These are phyloP conservation scores for Malurus splendens DNA, from an alignment of 2,797 vertebrate genomes.

Conservation along the genomic window DNA sequence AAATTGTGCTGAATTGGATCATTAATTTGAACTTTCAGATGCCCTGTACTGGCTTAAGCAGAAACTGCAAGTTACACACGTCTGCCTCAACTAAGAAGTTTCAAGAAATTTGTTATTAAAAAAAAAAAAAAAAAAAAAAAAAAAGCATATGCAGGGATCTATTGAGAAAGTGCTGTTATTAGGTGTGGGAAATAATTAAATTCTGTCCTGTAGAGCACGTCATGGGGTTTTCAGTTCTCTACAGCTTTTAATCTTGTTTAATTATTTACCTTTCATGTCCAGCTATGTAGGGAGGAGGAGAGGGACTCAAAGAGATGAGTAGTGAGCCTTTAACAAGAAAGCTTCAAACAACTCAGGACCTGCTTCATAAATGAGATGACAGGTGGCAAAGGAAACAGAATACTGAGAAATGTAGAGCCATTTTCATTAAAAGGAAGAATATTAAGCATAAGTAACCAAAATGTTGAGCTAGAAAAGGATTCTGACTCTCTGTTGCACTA, in stretches of 20 bases:
- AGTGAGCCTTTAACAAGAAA: not conserved
- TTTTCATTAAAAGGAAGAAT: not conserved
- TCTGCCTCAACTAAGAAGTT: not conserved
- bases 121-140: not conserved
- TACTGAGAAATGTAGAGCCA: not conserved
- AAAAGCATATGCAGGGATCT: not conserved
- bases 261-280: not conserved
- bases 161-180: not conserved
- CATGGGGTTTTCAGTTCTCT: not conserved
- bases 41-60: not conserved
- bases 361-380: not conserved
- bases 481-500: not conserved
- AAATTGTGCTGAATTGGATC: not conserved
- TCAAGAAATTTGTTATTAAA: not conserved
- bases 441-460: not conserved
- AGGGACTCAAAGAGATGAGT: not conserved
- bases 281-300: not conserved
- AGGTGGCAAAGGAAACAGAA: not conserved
- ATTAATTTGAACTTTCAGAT: not conserved
- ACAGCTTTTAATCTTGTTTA: not conserved
- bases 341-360: not conserved
- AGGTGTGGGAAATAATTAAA: not conserved
- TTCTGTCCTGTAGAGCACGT: not conserved
- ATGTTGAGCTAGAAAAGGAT: not conserved
- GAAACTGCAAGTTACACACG: not conserved